Evolutionary conservation across 2,797 vertebrate species (phyloP).

Genomic region (Paguma larvata): DNA sequence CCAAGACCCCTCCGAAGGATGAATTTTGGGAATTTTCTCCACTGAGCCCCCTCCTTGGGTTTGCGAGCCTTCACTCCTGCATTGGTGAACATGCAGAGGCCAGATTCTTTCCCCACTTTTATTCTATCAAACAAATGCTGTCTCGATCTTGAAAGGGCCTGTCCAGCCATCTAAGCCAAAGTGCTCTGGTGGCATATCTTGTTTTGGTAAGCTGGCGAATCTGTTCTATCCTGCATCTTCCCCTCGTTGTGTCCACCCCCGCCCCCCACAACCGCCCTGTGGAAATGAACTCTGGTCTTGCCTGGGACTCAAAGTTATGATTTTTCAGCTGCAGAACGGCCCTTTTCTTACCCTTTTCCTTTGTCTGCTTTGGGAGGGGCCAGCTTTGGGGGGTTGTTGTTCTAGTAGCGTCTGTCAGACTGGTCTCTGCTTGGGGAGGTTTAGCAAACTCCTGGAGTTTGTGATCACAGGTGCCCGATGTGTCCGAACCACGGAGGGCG

Average conservation of each 20-base stretch:
- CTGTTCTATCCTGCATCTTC: neutral
- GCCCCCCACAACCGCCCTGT: neutral
- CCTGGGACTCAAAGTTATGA: neutral
- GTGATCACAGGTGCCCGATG: neutral
- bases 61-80: neutral
- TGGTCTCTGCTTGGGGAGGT: neutral
- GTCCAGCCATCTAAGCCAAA: neutral
- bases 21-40: neutral
- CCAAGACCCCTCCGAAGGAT: neutral
- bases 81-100: neutral
- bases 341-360: neutral
- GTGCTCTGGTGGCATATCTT: neutral
- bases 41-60: neutral
- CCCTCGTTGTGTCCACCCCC: neutral
- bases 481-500: neutral
- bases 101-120: neutral
- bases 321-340: neutral
- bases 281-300: conserved; percentile 5
- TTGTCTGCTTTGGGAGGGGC: conserved; percentile 9
- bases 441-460: neutral
- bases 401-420: neutral
- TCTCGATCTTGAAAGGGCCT: neutral
- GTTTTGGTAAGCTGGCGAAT: neutral
- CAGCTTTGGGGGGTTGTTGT: neutral
- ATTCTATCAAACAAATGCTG: neutral